Conservation (phyloP, 2,888 invertebrate genomes). For the Plagodis pulveraria region DNA sequence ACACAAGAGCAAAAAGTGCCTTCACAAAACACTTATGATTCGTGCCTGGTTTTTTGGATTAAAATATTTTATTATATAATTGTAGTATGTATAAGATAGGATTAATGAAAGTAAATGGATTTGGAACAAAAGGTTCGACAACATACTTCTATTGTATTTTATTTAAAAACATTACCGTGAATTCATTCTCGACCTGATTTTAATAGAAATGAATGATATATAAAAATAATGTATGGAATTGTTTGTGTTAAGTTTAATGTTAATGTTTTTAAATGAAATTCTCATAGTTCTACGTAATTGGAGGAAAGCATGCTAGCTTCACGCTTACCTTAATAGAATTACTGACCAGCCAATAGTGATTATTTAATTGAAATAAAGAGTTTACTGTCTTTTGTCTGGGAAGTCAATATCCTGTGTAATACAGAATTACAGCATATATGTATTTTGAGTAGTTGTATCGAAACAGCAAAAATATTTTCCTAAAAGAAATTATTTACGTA, state of each 20-base stretch:
- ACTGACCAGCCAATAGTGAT: conserved; percentile 31
- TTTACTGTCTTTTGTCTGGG: conserved; percentile 15
- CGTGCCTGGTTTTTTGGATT: conserved; percentile 56
- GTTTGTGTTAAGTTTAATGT: background rate
- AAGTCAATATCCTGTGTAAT: conserved; percentile 31
- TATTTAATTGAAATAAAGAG: conserved; percentile 32
- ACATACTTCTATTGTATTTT: conserved; percentile 2
- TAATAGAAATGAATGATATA: no score
- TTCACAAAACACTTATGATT: conserved; percentile 58
- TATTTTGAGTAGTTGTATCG: no score
- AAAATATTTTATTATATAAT: conserved; percentile 22
- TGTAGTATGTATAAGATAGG: conserved; percentile 29
- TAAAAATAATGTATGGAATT: no score
- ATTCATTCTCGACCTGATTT: background rate
- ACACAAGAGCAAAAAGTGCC: conserved; percentile 57
- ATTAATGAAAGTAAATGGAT: conserved; percentile 13
- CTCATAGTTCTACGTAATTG: conserved; percentile 1
- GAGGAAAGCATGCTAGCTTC: conserved; percentile 28
- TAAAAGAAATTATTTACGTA: background rate
- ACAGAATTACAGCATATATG: conserved; percentile 36
- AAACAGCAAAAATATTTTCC: background rate
- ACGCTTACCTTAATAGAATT: conserved; percentile 24
- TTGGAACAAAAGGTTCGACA: conserved; percentile 26
- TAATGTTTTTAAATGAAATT: conserved; percentile 21
- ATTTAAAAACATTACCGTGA: background rate